phyloP scores from a whole-genome alignment of 2,797 vertebrate genomes.

The Anas flavirostris region DNA sequence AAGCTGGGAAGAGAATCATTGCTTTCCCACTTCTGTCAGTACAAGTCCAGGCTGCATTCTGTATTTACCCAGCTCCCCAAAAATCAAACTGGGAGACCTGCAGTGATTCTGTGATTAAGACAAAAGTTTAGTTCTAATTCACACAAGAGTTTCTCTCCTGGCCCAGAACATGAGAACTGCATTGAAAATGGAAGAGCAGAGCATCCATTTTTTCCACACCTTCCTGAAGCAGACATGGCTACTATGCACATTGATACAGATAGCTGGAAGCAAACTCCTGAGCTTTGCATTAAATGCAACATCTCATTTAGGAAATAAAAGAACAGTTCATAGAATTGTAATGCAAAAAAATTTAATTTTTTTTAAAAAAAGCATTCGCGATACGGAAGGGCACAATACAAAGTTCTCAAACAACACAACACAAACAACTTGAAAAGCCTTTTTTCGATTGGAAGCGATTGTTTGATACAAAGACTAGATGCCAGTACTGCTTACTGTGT shows the following conservation, averaged over 20 bases:
- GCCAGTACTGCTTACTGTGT: conserved; percentile 15
- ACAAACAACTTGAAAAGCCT: conserved; percentile 51
- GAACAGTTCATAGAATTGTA: conserved; percentile 55
- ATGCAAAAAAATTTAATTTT: conserved; percentile 74
- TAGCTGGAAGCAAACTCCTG: background rate
- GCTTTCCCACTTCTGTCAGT: background rate
- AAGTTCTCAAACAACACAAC: conserved; percentile 46
- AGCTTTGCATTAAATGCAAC: background rate
- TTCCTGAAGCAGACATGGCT: background rate
- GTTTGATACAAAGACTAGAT: conserved; percentile 54
- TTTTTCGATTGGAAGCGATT: conserved; percentile 8
- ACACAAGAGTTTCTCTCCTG: background rate
- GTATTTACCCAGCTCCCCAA: background rate
- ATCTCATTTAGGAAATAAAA: conserved; percentile 32
- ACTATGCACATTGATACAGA: background rate
- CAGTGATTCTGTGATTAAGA: background rate
- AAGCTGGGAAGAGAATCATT: background rate
- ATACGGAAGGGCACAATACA: conserved; percentile 56
- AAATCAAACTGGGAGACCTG: background rate
- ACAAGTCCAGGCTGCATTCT: background rate
- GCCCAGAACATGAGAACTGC: background rate
- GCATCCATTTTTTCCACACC: background rate
- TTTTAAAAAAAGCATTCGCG: background rate
- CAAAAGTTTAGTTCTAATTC: background rate
- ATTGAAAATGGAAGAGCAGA: background rate